Conservation (phyloP, 2,888 invertebrate genomes). For the Apotomis turbidana region DNA sequence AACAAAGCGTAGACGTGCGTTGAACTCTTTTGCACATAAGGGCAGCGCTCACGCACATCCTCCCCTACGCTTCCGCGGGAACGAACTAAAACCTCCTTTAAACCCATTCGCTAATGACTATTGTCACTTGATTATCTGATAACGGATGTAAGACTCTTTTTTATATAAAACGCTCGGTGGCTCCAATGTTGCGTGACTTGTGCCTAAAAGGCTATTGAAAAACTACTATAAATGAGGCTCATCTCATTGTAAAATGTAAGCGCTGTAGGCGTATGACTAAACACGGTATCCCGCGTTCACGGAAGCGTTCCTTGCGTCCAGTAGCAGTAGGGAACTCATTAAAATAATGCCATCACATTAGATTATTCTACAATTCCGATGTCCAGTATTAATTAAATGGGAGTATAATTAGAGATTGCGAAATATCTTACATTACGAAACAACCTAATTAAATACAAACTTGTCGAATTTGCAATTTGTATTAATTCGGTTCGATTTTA, state of each 20-base stretch:
- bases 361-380: background rate
- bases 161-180: conserved; percentile 51
- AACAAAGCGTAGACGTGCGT: conserved; percentile 76
- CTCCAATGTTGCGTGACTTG: conserved; percentile 65
- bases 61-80: conserved; percentile 44
- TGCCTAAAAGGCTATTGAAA: conserved; percentile 47
- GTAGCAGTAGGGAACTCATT: background rate
- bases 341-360: background rate
- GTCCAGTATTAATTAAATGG: conserved; percentile 9
- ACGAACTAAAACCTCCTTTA: conserved; percentile 14
- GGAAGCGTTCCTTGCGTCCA: conserved; percentile 2
- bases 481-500: conserved; percentile 17
- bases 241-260: conserved; percentile 10
- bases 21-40: conserved; percentile 80
- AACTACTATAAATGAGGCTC: conserved; percentile 44
- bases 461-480: conserved; percentile 10
- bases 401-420: conserved; percentile 22
- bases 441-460: conserved; percentile 3
- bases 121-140: conserved; percentile 54
- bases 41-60: conserved; percentile 70
- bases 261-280: conserved; percentile 2
- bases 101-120: conserved; percentile 55
- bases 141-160: conserved; percentile 68
- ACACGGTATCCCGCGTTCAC: conserved; percentile 4
- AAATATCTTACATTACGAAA: conserved; percentile 15